Evolutionary conservation across 1,140 invertebrate genomes (phyloP).

Genomic region (Brachionus sp.): DNA sequence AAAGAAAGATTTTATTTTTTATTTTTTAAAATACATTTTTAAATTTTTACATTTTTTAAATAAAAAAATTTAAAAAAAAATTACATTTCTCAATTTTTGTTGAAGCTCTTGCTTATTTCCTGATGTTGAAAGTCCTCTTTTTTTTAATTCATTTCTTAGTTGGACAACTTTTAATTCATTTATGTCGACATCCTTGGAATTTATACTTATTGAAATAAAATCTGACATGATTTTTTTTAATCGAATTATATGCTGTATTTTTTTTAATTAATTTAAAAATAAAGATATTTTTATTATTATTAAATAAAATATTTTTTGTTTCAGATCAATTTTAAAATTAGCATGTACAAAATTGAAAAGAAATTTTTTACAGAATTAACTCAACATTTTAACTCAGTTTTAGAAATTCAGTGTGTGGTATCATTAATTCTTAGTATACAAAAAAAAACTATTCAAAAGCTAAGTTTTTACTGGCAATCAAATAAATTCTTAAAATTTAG

Average conservation of each 20-base stretch:
- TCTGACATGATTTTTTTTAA: background rate
- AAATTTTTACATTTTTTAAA: too few species aligned
- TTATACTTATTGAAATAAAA: background rate
- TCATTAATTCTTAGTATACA: too few species aligned
- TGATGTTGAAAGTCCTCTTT: conserved; percentile 11
- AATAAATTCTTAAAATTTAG: too few species aligned
- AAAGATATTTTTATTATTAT: background rate
- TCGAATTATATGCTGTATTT: background rate
- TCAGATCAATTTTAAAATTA: background rate
- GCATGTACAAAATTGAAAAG: background rate
- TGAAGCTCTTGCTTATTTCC: conserved; percentile 41
- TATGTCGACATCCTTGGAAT: background rate
- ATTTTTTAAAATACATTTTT: background rate
- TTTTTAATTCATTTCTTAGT: conserved; percentile 4
- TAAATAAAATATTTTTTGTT: background rate
- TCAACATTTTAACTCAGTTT: background rate
- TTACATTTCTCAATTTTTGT: conserved; percentile 32
- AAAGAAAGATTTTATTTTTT: background rate
- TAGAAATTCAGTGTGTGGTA: too few species aligned
- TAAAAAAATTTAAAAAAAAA: background rate
- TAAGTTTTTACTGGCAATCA: too few species aligned
- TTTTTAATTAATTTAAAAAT: background rate
- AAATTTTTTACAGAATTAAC: background rate
- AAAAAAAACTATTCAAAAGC: too few species aligned
- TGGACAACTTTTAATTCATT: background rate